phyloP scores from a whole-genome alignment of 1,140 invertebrate species.

The Lepidurus packardi region DNA sequence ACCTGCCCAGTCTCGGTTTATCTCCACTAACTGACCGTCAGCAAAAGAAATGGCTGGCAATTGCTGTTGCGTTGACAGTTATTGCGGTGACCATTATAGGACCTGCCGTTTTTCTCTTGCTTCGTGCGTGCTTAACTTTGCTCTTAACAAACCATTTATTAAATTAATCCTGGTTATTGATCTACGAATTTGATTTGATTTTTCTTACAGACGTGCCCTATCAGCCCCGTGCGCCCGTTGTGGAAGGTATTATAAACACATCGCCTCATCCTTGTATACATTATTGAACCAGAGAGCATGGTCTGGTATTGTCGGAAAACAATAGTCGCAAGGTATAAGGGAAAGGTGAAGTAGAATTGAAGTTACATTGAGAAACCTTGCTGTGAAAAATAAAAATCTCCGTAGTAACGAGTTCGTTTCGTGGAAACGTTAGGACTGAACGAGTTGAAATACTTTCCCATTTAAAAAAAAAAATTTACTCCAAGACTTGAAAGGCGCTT shows the following conservation, averaged over 20 bases:
- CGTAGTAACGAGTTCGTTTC: background rate
- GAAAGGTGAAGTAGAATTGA: background rate
- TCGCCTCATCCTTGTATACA: conserved; percentile 5
- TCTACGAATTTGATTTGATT: background rate
- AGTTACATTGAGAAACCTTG: background rate
- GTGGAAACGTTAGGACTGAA: background rate
- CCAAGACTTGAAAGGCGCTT: background rate
- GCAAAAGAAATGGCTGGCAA: conserved; percentile 1
- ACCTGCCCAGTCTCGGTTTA: background rate
- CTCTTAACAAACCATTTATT: background rate
- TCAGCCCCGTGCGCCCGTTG: conserved; percentile 6
- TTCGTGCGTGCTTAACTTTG: background rate
- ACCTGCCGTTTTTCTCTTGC: background rate
- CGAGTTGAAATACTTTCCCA: background rate
- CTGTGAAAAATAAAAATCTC: background rate
- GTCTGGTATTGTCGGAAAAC: background rate
- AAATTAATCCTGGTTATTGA: background rate
- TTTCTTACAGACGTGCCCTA: conserved; percentile 11
- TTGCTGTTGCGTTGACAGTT: background rate
- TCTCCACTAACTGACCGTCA: background rate
- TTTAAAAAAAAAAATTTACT: no score
- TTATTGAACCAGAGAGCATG: conserved; percentile 1
- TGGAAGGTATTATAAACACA: background rate
- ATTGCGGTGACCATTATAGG: background rate
- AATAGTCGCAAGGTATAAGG: background rate